A percentile compares a stretch with the other conserved stretches of the same genome.
Conservation (phyloP, 2,113 vertebrate genomes). For the Oenanthe melanoleuca region DNA sequence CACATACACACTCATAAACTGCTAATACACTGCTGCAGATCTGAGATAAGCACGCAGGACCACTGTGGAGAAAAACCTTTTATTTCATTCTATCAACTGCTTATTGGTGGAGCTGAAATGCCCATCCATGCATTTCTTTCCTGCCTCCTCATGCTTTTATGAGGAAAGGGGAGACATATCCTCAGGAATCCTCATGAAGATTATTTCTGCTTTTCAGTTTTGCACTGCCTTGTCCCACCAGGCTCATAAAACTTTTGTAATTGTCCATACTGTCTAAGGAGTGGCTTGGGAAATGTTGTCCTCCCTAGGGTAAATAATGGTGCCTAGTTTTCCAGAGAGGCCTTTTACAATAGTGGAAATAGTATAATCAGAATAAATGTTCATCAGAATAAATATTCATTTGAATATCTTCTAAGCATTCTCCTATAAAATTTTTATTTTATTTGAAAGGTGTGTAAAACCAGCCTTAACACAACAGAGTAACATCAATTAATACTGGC, state of each 20-base stretch:
- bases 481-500: not conserved
- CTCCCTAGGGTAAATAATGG: not conserved
- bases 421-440: not conserved
- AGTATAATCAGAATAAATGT: not conserved
- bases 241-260: not conserved
- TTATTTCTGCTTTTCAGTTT: not conserved
- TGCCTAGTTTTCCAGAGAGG: not conserved
- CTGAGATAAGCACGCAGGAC: accelerated
- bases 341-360: not conserved
- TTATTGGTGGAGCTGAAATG: not conserved
- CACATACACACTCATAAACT: not conserved
- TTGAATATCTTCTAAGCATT: not conserved
- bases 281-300: not conserved
- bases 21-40: not conserved
- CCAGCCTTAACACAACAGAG: not conserved
- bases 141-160: not conserved
- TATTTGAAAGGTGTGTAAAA: not conserved
- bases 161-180: not conserved
- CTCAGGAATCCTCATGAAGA: not conserved
- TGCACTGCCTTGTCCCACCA: not conserved
- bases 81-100: not conserved
- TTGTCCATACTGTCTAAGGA: not conserved
- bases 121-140: not conserved
- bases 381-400: not conserved
- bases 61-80: not conserved